A percentile compares a stretch with the other conserved stretches of the same genome.
phyloP scores from a whole-genome alignment of 2,113 vertebrate species.

The Aegypius monachus region DNA sequence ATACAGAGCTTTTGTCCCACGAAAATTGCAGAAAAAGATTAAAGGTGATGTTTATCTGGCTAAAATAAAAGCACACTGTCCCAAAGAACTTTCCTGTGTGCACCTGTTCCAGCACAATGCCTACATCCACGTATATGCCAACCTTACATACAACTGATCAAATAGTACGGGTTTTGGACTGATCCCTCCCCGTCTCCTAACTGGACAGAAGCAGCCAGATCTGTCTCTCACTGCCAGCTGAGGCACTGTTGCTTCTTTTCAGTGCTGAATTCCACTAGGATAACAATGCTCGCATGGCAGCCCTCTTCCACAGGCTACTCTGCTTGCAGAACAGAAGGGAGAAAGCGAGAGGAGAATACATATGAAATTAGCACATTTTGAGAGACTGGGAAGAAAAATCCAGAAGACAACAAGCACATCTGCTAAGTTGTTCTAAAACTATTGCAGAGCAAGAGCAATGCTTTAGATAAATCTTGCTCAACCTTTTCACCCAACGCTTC shows the following conservation, averaged over 20 bases:
- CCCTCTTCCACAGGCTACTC: too few species aligned
- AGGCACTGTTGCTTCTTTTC: neutral
- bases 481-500: neutral
- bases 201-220: accelerated
- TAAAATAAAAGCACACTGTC: neutral
- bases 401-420: neutral
- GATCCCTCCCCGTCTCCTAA: accelerated
- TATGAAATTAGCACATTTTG: accelerated
- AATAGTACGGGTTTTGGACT: accelerated
- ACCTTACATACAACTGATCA: neutral
- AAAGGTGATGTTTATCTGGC: neutral
- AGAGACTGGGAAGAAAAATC: neutral
- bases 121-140: neutral
- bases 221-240: neutral
- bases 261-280: neutral
- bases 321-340: neutral
- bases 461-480: neutral
- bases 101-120: neutral
- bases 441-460: accelerated
- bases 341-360: neutral
- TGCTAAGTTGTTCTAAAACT: neutral
- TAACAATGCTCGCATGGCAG: accelerated
- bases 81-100: neutral
- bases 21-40: neutral
- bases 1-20: neutral